These are phyloP conservation scores for Brachionus rotundiformis DNA, from an alignment of 1,140 invertebrate species.

Conservation along the genomic window DNA sequence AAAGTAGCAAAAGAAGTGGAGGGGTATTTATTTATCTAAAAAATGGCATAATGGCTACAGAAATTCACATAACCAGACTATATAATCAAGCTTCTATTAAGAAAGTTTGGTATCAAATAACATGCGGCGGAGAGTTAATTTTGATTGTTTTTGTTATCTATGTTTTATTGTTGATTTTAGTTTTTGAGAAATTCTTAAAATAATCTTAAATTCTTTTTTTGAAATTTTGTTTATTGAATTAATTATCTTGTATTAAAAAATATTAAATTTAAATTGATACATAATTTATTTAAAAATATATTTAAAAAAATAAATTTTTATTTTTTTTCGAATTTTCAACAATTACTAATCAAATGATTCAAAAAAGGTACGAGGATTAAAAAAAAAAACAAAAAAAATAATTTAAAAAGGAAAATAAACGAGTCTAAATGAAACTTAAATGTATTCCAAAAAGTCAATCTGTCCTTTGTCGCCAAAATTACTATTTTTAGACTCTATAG, in stretches of 20 bases:
- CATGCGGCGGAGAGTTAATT: too few relatives aligned
- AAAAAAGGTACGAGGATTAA: not conserved
- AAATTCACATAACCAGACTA: too few relatives aligned
- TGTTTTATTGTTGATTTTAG: too few relatives aligned
- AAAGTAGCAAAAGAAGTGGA: not conserved
- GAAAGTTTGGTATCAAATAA: too few relatives aligned
- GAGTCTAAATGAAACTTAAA: not conserved
- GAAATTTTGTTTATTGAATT: too few relatives aligned
- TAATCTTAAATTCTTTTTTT: too few relatives aligned
- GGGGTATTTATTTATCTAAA: slow-evolving; percentile 28
- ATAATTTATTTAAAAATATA: not conserved
- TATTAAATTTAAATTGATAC: not conserved
- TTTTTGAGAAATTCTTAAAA: too few relatives aligned
- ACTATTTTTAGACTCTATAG: not conserved
- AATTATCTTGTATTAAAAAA: too few relatives aligned
- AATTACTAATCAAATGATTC: not conserved
- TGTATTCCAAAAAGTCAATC: not conserved
- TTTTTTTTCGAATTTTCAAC: not conserved
- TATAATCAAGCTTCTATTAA: too few relatives aligned
- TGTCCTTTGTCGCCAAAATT: too few relatives aligned
- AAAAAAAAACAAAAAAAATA: not conserved
- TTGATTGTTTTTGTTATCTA: too few relatives aligned
- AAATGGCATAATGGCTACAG: too few relatives aligned
- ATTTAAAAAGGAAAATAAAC: not conserved
- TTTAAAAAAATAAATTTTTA: not conserved